These are phyloP conservation scores for Choreutis nemorana DNA, from an alignment of 2,888 invertebrate genomes.

Conservation along the genomic window DNA sequence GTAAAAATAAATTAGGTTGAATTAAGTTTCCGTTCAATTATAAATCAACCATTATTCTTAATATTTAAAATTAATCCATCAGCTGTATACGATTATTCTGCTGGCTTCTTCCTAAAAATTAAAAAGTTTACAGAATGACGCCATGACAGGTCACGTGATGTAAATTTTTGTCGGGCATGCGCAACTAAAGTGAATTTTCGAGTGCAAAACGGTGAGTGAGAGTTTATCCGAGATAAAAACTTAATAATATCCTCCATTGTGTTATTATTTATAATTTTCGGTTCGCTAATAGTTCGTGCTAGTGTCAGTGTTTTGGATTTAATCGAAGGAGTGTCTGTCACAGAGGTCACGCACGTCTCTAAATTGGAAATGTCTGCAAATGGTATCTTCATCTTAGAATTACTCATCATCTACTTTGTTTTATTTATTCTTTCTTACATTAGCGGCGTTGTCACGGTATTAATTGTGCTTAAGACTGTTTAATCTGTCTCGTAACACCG, in stretches of 20 bases:
- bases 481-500: no score
- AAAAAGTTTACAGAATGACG: no score
- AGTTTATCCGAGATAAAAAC: conserved; percentile 30
- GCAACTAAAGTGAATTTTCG: conserved; percentile 49
- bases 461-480: no score
- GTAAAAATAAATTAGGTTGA: no score
- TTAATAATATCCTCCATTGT: conserved; percentile 22
- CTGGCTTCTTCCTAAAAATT: no score
- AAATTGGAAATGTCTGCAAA: conserved; percentile 28
- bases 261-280: conserved; percentile 16
- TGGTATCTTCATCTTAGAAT: conserved; percentile 39
- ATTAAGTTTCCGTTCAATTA: no score
- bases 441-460: no score
- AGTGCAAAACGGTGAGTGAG: conserved; percentile 51
- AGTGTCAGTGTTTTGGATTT: conserved; percentile 30
- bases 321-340: conserved; percentile 35
- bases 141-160: conserved; percentile 67
- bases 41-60: no score
- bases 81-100: no score
- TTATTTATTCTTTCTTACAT: no score
- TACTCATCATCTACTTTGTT: conserved; percentile 30
- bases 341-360: conserved; percentile 50
- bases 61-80: no score
- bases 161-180: conserved; percentile 64
- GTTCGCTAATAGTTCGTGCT: conserved; percentile 19